phyloP scores from a whole-genome alignment of 2,797 vertebrate species.

The Epinephelus awoara region DNA sequence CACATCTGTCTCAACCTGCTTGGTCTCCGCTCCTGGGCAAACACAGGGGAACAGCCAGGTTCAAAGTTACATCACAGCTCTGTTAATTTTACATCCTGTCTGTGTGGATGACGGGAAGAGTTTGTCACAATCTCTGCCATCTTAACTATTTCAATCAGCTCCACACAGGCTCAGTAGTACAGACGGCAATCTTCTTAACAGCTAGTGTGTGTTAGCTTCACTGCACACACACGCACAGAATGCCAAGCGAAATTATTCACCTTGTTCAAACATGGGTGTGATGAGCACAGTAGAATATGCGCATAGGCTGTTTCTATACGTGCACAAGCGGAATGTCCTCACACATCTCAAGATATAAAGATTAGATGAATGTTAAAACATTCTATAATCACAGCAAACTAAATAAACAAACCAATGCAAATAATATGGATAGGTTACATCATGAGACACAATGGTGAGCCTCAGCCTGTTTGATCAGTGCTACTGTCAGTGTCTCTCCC shows the following conservation, averaged over 20 bases:
- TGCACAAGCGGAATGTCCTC: neutral
- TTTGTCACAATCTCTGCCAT: constrained; percentile 12
- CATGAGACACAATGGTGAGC: neutral
- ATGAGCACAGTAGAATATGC: constrained; percentile 35
- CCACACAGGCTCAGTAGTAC: constrained; percentile 44
- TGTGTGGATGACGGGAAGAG: constrained; percentile 21
- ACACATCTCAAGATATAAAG: neutral
- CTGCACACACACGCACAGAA: neutral
- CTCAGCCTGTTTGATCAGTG: neutral
- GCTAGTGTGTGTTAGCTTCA: neutral
- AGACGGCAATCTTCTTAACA: constrained; percentile 3
- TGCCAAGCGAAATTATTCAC: constrained; percentile 21
- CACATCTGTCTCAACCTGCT: constrained; percentile 69
- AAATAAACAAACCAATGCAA: neutral
- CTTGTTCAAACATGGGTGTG: constrained; percentile 47
- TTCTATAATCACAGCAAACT: neutral
- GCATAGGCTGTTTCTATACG: neutral
- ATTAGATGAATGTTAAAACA: neutral
- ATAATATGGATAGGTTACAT: neutral
- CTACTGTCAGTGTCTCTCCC: constrained; percentile 1
- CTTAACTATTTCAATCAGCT: neutral
- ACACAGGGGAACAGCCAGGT: constrained; percentile 36
- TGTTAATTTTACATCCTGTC: constrained; percentile 10
- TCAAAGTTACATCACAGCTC: constrained; percentile 45
- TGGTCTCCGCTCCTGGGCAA: constrained; percentile 13